Evolutionary conservation across 92 coral and sea anemone species (phyloP), one percentile per base, ranked within the genome.

Genomic region (Hydrozoanthus gracilis): DNA sequence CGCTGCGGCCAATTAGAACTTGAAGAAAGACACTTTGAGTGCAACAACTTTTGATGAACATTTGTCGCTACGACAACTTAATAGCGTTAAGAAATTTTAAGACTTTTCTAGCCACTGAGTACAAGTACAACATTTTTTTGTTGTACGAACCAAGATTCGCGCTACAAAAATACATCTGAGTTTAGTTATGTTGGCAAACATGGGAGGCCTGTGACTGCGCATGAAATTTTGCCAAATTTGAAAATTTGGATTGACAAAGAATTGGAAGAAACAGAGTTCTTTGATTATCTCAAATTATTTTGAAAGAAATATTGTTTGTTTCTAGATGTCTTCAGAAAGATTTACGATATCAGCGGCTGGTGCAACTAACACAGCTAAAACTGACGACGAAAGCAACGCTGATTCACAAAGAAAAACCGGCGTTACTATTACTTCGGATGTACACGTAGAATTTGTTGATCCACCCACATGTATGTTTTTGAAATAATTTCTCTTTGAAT

Each of bases 381-480:
- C 13, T 80, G 46, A 13, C 17, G 51, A 49, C 17, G 27, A 60
- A 17, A 12, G 15, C 47, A 20, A 7, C 47, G 48, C 58, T 27
- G 66, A 47, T 51, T 70, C 72, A 80, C 44, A 80, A 67, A 65
- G 60, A 48, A 82, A 80, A 78, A 27, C 1, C 39, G 82, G 82
- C 44, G 93, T 91, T 52, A 89, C 86, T 76, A 77, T 89, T 82
- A 78, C 92, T 45, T 77, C 91, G 46, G 94, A 87, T 64, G 94
- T 92, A 67, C 82, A 90, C 71, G 93, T 94, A 60, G 94, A 89
- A 73, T 71, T 94, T 62, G 71, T 83, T 51, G 90, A 94, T 49
- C 87, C 94, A 10, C 80, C 39, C 39, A 27, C 39, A 27, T 27
- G 93, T 90, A 86, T 44, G 93, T 88, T 89, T 56, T 60, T 62